Conservation (phyloP, 2,113 vertebrate species). For the Heloderma charlesbogerti region DNA sequence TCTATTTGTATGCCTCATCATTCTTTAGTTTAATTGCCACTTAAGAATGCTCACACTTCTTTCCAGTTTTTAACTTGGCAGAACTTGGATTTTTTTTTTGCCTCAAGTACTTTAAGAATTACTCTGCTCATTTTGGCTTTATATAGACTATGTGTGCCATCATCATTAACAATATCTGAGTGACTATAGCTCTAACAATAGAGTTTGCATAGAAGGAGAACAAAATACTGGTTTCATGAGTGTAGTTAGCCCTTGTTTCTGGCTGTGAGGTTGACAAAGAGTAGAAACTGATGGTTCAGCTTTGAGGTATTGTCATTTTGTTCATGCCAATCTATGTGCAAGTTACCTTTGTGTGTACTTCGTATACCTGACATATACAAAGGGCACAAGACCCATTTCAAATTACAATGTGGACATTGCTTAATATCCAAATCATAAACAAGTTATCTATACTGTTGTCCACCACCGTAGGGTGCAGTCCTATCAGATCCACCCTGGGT, state of each 20-base stretch:
- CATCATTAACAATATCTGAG: conserved; percentile 30
- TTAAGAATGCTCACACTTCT: conserved; percentile 26
- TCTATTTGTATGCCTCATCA: neutral
- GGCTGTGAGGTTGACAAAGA: neutral
- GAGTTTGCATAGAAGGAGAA: neutral
- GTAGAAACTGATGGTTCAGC: neutral
- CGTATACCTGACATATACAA: neutral
- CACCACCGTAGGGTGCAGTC: too few relatives aligned
- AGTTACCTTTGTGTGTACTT: neutral
- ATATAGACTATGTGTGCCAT: conserved; percentile 35
- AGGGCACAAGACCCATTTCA: neutral
- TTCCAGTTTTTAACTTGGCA: conserved; percentile 42
- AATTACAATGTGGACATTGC: neutral
- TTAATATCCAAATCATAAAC: conserved; percentile 26
- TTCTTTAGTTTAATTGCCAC: conserved; percentile 38
- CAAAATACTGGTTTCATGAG: neutral
- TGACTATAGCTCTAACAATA: neutral
- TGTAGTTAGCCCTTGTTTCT: neutral
- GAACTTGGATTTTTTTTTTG: conserved; percentile 10
- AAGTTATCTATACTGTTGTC: neutral
- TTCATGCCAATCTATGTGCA: neutral
- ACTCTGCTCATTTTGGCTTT: conserved; percentile 22
- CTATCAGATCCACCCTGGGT: too few relatives aligned
- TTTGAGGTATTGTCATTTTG: neutral
- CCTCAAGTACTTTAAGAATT: conserved; percentile 25